A percentile compares a stretch with the other conserved stretches of the same genome.
Evolutionary conservation across 2,797 vertebrate species (phyloP).

Genomic region (Channallabes apus): DNA sequence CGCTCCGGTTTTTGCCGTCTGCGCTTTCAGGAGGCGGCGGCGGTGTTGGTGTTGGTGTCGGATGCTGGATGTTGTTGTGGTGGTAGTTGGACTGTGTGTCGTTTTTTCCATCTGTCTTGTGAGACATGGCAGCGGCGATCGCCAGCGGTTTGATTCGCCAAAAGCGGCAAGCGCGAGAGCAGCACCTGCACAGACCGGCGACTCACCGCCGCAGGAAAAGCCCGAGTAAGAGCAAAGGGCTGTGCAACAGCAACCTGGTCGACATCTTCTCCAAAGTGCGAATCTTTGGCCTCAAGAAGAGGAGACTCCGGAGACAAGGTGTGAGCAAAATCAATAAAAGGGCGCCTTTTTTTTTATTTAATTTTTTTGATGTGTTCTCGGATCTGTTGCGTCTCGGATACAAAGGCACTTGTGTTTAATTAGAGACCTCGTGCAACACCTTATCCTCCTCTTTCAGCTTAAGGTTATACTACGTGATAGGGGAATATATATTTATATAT

Average conservation of each 20-base stretch:
- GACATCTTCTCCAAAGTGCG: slow-evolving; percentile 99
- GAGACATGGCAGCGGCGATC: slow-evolving; percentile 96
- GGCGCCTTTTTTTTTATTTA: background rate
- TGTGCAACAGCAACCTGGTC: slow-evolving; percentile 97
- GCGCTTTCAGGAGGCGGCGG: background rate
- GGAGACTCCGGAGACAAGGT: slow-evolving; percentile 98
- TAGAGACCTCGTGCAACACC: slow-evolving; percentile 8
- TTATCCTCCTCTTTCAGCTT: slow-evolving; percentile 4
- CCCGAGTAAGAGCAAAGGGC: slow-evolving; percentile 95
- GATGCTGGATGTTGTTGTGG: background rate
- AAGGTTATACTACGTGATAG: background rate
- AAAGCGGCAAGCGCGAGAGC: slow-evolving; percentile 96
- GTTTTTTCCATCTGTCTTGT: slow-evolving; percentile 51
- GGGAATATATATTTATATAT: background rate
- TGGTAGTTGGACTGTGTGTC: background rate
- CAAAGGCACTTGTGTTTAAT: slow-evolving; percentile 27
- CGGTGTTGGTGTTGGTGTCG: background rate
- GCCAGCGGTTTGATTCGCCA: slow-evolving; percentile 98
- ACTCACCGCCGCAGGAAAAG: slow-evolving; percentile 93
- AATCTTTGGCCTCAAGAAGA: slow-evolving; percentile 99
- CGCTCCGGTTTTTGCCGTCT: background rate
- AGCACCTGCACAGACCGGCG: slow-evolving; percentile 92
- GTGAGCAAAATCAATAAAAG: slow-evolving; percentile 62
- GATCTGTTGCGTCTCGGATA: slow-evolving; percentile 35
- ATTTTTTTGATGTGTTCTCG: background rate